Percentiles rank a stretch among this genome's conserved stretches.
phyloP scores from a whole-genome alignment of 2,888 invertebrate species.

The Archaeoteleia sp. region DNA sequence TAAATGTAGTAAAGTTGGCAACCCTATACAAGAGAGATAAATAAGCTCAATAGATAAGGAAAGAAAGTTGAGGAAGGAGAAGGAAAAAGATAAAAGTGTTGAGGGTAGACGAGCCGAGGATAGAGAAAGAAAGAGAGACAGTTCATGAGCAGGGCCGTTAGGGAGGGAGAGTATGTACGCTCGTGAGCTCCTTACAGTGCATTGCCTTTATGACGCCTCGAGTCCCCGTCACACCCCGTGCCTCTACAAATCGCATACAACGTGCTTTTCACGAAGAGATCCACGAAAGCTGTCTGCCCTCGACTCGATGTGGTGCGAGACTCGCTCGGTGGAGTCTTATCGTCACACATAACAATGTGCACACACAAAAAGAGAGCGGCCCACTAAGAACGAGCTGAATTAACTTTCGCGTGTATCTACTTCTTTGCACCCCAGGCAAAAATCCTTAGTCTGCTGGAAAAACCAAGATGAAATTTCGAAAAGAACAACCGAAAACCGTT shows the following conservation, averaged over 20 bases:
- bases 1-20: not conserved
- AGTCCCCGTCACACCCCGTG: conserved; percentile 71
- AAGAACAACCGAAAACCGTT: too few species aligned
- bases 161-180: conserved; percentile 55
- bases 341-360: conserved; percentile 22
- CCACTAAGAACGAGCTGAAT: not conserved
- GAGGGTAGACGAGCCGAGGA: conserved; percentile 36
- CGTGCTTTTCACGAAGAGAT: conserved; percentile 57
- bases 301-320: conserved; percentile 23
- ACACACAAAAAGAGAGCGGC: conserved; percentile 9
- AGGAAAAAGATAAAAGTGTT: conserved; percentile 43
- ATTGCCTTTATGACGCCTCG: conserved; percentile 72
- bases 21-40: conserved; percentile 6
- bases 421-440: conserved; percentile 1
- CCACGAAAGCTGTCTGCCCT: conserved; percentile 46
- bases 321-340: conserved; percentile 18
- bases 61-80: conserved; percentile 45
- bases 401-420: not conserved
- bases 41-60: conserved; percentile 26
- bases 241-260: conserved; percentile 68
- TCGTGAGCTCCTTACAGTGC: conserved; percentile 75
- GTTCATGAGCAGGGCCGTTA: conserved; percentile 34
- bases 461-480: too few species aligned
- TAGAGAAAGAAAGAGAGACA: conserved; percentile 34
- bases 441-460: too few species aligned